These are phyloP conservation scores for Oreochromis grahami DNA, from an alignment of 2,797 vertebrate species.

Conservation along the genomic window DNA sequence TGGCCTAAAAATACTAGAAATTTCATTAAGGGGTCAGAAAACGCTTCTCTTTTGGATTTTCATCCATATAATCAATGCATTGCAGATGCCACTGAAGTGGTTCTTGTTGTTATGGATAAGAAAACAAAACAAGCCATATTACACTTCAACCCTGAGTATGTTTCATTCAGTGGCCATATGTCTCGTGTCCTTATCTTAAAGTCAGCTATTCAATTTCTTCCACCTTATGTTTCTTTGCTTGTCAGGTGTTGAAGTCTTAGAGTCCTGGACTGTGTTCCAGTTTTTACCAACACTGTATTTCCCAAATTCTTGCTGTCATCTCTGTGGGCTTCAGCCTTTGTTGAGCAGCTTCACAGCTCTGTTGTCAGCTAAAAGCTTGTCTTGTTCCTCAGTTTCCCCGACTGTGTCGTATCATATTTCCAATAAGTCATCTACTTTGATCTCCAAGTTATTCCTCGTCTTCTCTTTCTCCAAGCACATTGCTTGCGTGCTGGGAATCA, in stretches of 20 bases:
- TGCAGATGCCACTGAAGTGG: neutral
- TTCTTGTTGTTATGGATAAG: neutral
- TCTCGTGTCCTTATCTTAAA: neutral
- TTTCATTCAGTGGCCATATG: neutral
- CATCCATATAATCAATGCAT: neutral
- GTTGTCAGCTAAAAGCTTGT: neutral
- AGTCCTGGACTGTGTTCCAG: neutral
- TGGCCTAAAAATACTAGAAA: neutral
- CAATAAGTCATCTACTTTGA: neutral
- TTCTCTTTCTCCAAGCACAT: neutral
- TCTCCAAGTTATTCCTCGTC: neutral
- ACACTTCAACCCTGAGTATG: neutral
- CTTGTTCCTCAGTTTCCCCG: neutral
- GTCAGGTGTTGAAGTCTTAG: neutral
- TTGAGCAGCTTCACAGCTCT: neutral
- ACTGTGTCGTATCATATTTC: neutral
- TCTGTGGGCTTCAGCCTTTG: neutral
- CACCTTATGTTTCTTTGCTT: neutral
- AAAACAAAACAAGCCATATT: neutral
- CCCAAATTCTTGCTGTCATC: neutral
- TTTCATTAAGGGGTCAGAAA: neutral
- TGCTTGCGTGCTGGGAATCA: neutral
- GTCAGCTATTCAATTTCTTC: neutral
- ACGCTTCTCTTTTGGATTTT: neutral
- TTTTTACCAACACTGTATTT: neutral